Evolutionary conservation across 2,888 invertebrate genomes (phyloP), one percentile per base, ranked within the genome.

Genomic region (Formica aserva): DNA sequence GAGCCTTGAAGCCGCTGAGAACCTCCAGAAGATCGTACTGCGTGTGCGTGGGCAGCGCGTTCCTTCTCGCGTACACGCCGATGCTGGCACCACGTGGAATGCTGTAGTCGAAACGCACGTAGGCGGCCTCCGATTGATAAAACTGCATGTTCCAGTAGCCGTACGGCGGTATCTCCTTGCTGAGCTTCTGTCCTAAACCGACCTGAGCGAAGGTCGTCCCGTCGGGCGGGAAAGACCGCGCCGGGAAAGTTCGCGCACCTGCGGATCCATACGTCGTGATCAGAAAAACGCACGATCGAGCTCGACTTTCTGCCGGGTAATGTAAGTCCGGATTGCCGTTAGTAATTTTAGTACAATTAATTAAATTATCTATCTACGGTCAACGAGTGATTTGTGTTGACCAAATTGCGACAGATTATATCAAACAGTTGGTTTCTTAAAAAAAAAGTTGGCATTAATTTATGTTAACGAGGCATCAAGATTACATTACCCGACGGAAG

Each of bases 71-170:
- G 94, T 99, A 99, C 22, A 99, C 97, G 62, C 99, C 99, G 94
- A 99, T 98, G 91, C 98, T 98, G 63, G 98, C 98, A 74, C 98
- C 98, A 87, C 98, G 96, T 1, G 98, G 98, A 93, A 98, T 98
- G 95, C 97, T 97, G 95, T 99, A 98, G 95, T 99, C 98, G 95
- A 99, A 99, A 94, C 98, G 98, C 76, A 99, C 98, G 95, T 98
- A 98, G 67, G 98, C 97, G 78, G 98, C 97, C 95, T 98, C 98
- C 85, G 98, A 98, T 95, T 99, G 98, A 95, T 98, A 98, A 95
- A 99, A 99, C 95, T 98, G 98, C 97, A 98, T 98, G 95, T 98
- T 98, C 99, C 99, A 99, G 95, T 99, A 99, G 94, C 98, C 98
- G 95, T 98, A 98, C 88, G 99, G 97, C 93, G 97, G 97, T 94